Percentiles rank a stretch among this genome's conserved stretches.
Conservation (phyloP, 2,113 vertebrate species). For the Patagioenas fasciata region DNA sequence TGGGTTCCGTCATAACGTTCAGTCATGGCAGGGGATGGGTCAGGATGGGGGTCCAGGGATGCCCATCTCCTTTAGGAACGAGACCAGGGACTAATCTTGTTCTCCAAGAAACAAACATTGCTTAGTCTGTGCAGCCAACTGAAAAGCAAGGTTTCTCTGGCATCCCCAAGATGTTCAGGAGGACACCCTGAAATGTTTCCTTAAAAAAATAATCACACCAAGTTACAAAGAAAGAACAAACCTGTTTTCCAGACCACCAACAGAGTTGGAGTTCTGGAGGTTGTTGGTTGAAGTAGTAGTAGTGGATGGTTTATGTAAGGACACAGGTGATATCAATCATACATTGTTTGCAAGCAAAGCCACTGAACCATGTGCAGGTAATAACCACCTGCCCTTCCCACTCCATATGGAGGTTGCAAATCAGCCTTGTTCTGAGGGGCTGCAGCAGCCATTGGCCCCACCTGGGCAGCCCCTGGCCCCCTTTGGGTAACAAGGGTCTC, state of each 20-base stretch:
- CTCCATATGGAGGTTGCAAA: rapidly evolving
- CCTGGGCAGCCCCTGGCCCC: rapidly evolving
- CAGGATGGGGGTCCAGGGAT: rapidly evolving
- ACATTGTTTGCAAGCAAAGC: rapidly evolving
- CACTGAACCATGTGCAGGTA: rapidly evolving
- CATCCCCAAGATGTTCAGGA: neutral
- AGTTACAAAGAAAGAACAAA: neutral
- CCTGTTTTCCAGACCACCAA: neutral
- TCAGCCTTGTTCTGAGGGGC: too few relatives aligned
- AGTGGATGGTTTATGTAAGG: neutral
- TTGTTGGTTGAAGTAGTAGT: neutral
- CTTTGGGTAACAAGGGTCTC: neutral
- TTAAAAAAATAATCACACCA: neutral
- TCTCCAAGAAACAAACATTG: neutral
- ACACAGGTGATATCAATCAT: neutral
- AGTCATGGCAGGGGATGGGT: rapidly evolving
- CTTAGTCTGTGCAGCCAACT: neutral
- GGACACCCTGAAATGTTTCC: too few relatives aligned
- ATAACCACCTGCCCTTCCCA: neutral
- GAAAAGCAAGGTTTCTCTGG: neutral
- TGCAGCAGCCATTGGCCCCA: too few relatives aligned
- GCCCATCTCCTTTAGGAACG: neutral
- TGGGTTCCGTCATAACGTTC: rapidly evolving
- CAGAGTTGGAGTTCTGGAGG: rapidly evolving
- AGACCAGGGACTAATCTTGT: neutral